Conservation (phyloP, 2,888 invertebrate species). For the Lymantria monacha region DNA sequence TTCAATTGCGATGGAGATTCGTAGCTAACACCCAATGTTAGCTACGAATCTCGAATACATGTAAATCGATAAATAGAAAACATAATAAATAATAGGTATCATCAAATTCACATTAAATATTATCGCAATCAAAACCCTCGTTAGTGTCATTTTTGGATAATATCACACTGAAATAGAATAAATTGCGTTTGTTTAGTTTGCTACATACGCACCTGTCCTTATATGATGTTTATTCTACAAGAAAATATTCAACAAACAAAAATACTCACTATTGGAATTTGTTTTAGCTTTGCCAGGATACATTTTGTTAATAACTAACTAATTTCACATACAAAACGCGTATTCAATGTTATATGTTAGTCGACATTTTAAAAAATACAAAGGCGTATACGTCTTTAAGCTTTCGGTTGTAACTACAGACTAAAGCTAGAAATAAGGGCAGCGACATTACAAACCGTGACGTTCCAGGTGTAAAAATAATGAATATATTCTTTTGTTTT, state of each 20-base stretch:
- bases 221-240: no score
- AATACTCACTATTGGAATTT: slow-evolving; percentile 59
- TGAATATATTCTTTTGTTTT: not conserved
- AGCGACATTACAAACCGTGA: not conserved
- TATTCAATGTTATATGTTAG: slow-evolving; percentile 9
- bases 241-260: not conserved
- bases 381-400: slow-evolving; percentile 17
- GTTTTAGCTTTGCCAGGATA: slow-evolving; percentile 60
- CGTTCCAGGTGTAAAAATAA: not conserved
- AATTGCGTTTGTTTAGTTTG: no score
- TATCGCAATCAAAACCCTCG: no score
- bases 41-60: no score
- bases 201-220: no score
- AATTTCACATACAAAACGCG: slow-evolving; percentile 9
- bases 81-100: no score
- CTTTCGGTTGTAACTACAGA: slow-evolving; percentile 18
- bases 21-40: no score
- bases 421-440: slow-evolving; percentile 9
- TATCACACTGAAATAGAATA: no score
- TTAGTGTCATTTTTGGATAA: no score
- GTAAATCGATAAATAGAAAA: no score
- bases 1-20: no score
- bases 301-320: slow-evolving; percentile 38
- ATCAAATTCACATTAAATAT: no score
- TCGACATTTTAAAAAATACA: slow-evolving; percentile 7